These are phyloP conservation scores for Heterotis niloticus DNA, from an alignment of 2,113 vertebrate species.

Conservation along the genomic window DNA sequence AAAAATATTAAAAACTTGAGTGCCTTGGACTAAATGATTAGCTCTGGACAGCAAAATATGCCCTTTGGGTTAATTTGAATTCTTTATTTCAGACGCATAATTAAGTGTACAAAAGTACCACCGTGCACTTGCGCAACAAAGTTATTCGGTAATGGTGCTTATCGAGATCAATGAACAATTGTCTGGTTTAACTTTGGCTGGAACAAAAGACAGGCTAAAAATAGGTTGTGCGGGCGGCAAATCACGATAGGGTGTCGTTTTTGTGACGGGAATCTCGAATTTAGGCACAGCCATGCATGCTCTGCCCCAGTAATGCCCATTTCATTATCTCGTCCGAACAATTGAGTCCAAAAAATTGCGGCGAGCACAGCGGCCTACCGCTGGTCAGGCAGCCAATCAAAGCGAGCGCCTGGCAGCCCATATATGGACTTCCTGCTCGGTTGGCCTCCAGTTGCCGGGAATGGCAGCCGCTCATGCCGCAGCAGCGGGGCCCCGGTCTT, in stretches of 20 bases:
- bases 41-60: too few species aligned
- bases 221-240: neutral
- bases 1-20: too few species aligned
- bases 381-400: slow-evolving; percentile 26
- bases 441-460: slow-evolving; percentile 29
- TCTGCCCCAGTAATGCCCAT: neutral
- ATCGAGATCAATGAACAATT: neutral
- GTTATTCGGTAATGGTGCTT: neutral
- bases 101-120: too few species aligned
- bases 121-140: too few species aligned
- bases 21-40: too few species aligned
- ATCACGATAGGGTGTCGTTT: slow-evolving; percentile 1
- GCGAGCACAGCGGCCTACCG: slow-evolving; percentile 20
- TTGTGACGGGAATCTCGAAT: slow-evolving; percentile 16
- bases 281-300: slow-evolving; percentile 13
- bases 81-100: too few species aligned
- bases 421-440: slow-evolving; percentile 34
- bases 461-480: slow-evolving; percentile 21
- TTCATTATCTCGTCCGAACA: slow-evolving; percentile 31
- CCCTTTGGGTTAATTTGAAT: too few species aligned
- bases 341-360: slow-evolving; percentile 20
- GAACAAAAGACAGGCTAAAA: slow-evolving; percentile 19
- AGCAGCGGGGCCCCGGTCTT: slow-evolving; percentile 16
- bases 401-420: slow-evolving; percentile 11
- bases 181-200: neutral